These are phyloP conservation scores for Caenorhabditis uteleia DNA, from an alignment of 2,888 invertebrate genomes.

Conservation along the genomic window DNA sequence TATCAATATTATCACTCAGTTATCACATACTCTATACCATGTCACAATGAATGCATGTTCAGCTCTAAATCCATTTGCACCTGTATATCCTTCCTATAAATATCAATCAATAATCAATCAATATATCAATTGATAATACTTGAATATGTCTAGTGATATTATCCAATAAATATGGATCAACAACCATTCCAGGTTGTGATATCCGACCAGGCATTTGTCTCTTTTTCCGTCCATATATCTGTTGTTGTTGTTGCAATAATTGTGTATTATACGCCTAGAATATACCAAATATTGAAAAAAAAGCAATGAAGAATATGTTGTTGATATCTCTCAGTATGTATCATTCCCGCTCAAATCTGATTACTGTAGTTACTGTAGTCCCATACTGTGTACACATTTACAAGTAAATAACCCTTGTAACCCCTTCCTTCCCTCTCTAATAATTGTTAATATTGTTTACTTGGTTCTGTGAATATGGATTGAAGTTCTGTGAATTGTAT, in stretches of 20 bases:
- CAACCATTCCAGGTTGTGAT: conserved; percentile 60
- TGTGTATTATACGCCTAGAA: conserved; percentile 4
- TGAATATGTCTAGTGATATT: conserved; percentile 61
- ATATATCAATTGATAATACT: conserved; percentile 4
- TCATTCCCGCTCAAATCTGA: too few species aligned
- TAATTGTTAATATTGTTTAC: too few species aligned
- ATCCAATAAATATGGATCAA: conserved; percentile 58
- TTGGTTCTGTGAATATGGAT: conserved; percentile 35
- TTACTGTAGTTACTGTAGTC: too few species aligned
- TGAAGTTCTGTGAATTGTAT: conserved; percentile 38
- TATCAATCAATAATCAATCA: too few species aligned
- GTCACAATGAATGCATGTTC: conserved; percentile 64
- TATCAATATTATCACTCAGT: neutral
- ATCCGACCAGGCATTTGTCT: conserved; percentile 58
- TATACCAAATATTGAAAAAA: neutral
- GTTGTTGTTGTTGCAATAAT: conserved; percentile 21
- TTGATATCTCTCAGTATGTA: too few species aligned
- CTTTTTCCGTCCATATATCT: conserved; percentile 44
- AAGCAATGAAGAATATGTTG: neutral
- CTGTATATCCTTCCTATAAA: conserved; percentile 50
- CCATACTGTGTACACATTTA: too few species aligned
- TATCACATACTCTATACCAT: conserved; percentile 55
- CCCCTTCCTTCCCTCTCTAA: neutral
- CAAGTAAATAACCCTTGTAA: too few species aligned
- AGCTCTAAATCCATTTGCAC: conserved; percentile 59